Evolutionary conservation across 2,113 vertebrate genomes (phyloP), one percentile per base, ranked within the genome.

Genomic region (Clinocottus analis): DNA sequence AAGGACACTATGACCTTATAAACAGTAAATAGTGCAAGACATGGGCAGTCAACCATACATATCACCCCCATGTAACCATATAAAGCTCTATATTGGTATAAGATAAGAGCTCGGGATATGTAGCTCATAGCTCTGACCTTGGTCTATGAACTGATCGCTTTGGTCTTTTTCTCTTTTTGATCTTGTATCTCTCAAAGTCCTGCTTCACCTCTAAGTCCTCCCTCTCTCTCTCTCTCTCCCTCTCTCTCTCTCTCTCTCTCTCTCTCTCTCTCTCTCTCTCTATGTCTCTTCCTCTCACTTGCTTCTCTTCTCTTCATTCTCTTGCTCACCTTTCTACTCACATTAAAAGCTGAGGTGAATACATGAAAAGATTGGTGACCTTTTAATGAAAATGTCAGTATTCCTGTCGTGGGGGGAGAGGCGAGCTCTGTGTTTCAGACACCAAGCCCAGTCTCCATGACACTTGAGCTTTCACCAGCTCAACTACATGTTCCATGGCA

Each of bases 311-410:
- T 93, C 84, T 69, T 82, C 84, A 83, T 86, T 94, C 82, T 85
- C 74, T 63, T 65, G 81, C 87, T 91, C 94, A 94, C 94, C 94
- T 95, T 94, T 91, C 94, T 91, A 93, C 94, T 96, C 94, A 93
- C 95, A 94, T 95, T 95, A 95, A 96, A 96, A 95, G 95, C 91
- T 77, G 94, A 94, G 94, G 93, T 95, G 87, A 93, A 91, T 93
- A 95, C 95, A 95, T 95, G 93, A 96, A 95, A 96, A 94, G 90
- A 95, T 92, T 87, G 85, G 79, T 96, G 96, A 96, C 96, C 96
- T 97, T 97, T 97, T 95, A 88, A 94, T 94, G 94, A 93, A 95
- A 95, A 95, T 95, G 93, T 94, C 94, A 95, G 89, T 90, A 87
- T 86, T 91, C 85, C 85, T 93, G 93, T 94, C 90, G 85, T 79